These are phyloP conservation scores for Dasysyrphus tricinctus DNA, from an alignment of 2,888 invertebrate genomes.

Conservation along the genomic window DNA sequence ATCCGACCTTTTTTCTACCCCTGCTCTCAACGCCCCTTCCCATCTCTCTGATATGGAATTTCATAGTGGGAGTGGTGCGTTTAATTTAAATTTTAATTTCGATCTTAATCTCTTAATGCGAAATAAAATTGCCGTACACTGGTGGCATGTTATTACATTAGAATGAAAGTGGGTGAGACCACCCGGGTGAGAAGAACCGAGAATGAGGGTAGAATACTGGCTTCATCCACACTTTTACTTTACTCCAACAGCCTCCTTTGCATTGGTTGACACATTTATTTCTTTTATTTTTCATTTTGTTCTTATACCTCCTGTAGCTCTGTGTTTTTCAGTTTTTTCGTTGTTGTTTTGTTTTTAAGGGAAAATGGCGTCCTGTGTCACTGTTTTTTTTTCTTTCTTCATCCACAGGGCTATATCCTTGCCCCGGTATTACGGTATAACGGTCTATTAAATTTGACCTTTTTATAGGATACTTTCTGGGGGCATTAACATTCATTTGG, in stretches of 20 bases:
- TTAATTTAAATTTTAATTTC: conserved; percentile 84
- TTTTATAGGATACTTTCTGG: conserved; percentile 77
- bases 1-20: conserved; percentile 24
- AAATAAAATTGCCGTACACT: conserved; percentile 83
- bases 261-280: conserved; percentile 73
- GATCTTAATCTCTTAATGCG: conserved; percentile 84
- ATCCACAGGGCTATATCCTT: conserved; percentile 60
- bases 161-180: conserved; percentile 52
- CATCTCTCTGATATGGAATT: conserved; percentile 17
- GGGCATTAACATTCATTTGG: conserved; percentile 77
- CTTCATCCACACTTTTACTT: conserved; percentile 38
- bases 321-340: conserved; percentile 17
- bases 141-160: conserved; percentile 79
- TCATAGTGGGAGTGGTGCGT: conserved; percentile 75
- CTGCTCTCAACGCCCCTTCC: neutral
- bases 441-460: conserved; percentile 78
- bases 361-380: conserved; percentile 59
- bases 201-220: conserved; percentile 40
- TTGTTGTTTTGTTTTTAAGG: conserved; percentile 31
- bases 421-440: conserved; percentile 72
- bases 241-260: conserved; percentile 52
- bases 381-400: conserved; percentile 33
- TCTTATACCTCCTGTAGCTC: conserved; percentile 51
- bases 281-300: conserved; percentile 57
- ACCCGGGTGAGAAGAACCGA: conserved; percentile 3